Conservation (phyloP, 2,113 vertebrate species). For the Vireo altiloquus region DNA sequence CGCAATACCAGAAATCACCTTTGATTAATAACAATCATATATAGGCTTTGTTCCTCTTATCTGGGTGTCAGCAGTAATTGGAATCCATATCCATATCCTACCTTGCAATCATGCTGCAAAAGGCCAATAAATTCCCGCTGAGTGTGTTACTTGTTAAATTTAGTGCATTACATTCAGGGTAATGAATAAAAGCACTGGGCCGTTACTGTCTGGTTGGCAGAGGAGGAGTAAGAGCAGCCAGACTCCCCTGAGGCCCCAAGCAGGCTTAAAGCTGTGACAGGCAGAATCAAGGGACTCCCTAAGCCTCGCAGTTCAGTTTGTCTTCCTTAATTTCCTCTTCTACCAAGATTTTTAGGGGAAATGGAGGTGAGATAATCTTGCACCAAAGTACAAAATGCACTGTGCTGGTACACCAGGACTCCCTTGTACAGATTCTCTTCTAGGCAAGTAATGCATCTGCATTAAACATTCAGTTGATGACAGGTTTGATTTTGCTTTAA, state of each 20-base stretch:
- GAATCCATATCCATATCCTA: constrained; percentile 77
- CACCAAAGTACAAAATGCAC: constrained; percentile 45
- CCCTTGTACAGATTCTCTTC: constrained; percentile 13
- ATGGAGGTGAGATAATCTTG: constrained; percentile 46
- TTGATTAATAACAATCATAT: constrained; percentile 73
- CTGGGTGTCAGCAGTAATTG: constrained; percentile 77
- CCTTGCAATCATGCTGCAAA: constrained; percentile 75
- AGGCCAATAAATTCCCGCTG: constrained; percentile 78
- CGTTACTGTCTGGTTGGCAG: constrained; percentile 72
- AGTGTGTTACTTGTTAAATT: constrained; percentile 81
- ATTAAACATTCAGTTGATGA: constrained; percentile 1
- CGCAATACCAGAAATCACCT: constrained; percentile 50
- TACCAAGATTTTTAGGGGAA: constrained; percentile 45
- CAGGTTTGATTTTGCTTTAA: not conserved
- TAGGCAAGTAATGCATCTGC: not conserved
- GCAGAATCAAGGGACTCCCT: constrained; percentile 66
- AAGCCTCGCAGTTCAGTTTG: constrained; percentile 61
- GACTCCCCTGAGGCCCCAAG: constrained; percentile 67
- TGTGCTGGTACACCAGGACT: not conserved
- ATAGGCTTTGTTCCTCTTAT: constrained; percentile 72
- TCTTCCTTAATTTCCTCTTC: constrained; percentile 71
- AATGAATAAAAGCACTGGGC: constrained; percentile 82
- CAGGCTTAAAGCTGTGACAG: constrained; percentile 67
- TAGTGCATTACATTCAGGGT: constrained; percentile 75
- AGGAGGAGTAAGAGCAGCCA: constrained; percentile 63